These are phyloP conservation scores for Oegoconia quadripuncta DNA, from an alignment of 2,888 invertebrate genomes.

Conservation along the genomic window DNA sequence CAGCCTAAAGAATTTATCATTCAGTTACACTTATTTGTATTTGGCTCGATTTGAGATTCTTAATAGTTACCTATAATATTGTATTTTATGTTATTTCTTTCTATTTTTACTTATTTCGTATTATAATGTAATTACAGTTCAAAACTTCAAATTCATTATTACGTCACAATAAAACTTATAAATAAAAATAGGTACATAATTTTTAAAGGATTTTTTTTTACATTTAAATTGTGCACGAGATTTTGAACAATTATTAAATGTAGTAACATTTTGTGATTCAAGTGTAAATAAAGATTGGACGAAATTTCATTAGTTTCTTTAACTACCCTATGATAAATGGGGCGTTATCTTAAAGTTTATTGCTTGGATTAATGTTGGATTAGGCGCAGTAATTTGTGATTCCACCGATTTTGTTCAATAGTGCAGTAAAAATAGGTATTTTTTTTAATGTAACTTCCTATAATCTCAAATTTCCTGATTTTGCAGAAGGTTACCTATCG, in stretches of 20 bases:
- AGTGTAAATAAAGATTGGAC: slow-evolving; percentile 11
- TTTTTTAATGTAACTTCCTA: too few species aligned
- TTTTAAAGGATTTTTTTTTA: not conserved
- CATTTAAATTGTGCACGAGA: slow-evolving; percentile 14
- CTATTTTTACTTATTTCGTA: not conserved
- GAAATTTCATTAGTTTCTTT: slow-evolving; percentile 19
- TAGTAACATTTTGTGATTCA: not conserved
- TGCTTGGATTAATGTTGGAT: too few species aligned
- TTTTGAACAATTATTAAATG: slow-evolving; percentile 2
- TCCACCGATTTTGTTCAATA: too few species aligned
- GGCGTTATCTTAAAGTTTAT: not conserved
- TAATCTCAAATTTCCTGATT: too few species aligned
- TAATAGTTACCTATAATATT: too few species aligned
- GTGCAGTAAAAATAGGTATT: too few species aligned
- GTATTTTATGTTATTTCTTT: not conserved
- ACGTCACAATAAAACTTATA: not conserved
- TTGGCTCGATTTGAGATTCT: too few species aligned
- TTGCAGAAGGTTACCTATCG: too few species aligned
- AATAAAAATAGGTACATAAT: not conserved
- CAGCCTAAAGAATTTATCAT: too few species aligned
- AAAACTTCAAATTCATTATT: not conserved
- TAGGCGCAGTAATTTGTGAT: too few species aligned
- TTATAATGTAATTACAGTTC: not conserved
- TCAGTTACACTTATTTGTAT: too few species aligned
- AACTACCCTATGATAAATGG: slow-evolving; percentile 5